Evolutionary conservation across 2,113 vertebrate genomes (phyloP), one percentile per base, ranked within the genome.

Genomic region (Tupaia tana): DNA sequence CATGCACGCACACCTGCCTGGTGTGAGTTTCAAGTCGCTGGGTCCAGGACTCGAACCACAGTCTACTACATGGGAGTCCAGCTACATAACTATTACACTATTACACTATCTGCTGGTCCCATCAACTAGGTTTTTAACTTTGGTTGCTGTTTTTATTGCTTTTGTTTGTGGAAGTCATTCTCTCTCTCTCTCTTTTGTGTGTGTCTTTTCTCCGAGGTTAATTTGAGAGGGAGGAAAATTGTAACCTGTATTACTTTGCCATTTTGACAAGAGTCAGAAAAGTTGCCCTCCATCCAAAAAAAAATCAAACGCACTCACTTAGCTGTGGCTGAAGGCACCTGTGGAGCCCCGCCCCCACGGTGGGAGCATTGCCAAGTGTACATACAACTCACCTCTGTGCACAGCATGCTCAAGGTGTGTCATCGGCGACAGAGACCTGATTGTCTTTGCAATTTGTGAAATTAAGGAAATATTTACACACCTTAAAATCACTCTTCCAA

Each of bases 331-430:
- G n/a, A 20, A 14, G 80, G 52, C 12, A 3, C 10, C 29, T 34
- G n/a, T 54, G 31, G 54, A 6, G 20, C 1, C 11, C 13, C 29
- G 1, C 1, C 10, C 2, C 27, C 56, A 12, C 3, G 16, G 27
- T 10, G 10, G 3, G 22, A 2, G 1, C 54, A 73, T 43, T 67
- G 22, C 24, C 31, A 18, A 61, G 56, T 34, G 13, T 4, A 1
- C 29, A 22, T 69, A 11, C 25, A 6, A 3, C 66, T 90, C 61
- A 13, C n/a, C 20, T 22, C 54, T 24, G 24, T 56, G 29, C 22
- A 20, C 4, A 12, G 3, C 2, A 16, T 29, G 29, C 19, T 79
- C 52, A 2, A 11, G 6, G 59, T 3, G 10, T 2, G 0, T 5
- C 64, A 19, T 29, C 52, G 1, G 18, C 2, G 52, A 58, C 2